These are phyloP conservation scores for Grus americana DNA, from an alignment of 2,113 vertebrate genomes.

Conservation along the genomic window DNA sequence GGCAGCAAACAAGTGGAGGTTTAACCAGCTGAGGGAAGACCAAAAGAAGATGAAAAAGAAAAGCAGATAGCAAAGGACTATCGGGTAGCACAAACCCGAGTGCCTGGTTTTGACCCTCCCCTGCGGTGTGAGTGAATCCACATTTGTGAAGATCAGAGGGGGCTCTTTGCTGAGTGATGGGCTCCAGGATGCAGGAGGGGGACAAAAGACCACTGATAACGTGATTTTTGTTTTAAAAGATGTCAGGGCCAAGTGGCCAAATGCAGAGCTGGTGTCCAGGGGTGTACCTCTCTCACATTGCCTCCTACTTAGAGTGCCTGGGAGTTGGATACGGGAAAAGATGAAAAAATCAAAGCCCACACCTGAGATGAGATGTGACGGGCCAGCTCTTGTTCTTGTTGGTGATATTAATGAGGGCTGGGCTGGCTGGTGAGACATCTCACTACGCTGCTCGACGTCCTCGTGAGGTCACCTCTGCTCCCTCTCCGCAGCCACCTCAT, in stretches of 20 bases:
- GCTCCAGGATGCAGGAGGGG: background rate
- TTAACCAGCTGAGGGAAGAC: background rate
- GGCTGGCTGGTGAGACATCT: background rate
- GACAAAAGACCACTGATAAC: background rate
- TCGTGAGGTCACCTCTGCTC: background rate
- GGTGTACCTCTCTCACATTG: background rate
- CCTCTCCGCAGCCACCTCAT: background rate
- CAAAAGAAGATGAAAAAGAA: background rate
- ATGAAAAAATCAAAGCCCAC: background rate
- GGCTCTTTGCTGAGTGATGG: background rate
- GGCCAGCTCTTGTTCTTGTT: background rate
- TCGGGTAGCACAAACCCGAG: fast-evolving
- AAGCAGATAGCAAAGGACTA: background rate
- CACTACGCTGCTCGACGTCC: fast-evolving
- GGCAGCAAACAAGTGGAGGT: background rate
- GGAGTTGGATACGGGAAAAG: background rate
- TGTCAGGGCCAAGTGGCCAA: background rate
- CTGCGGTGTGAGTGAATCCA: background rate
- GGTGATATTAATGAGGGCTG: background rate
- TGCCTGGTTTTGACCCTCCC: background rate
- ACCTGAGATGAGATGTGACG: background rate
- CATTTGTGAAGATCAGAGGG: conserved; percentile 3
- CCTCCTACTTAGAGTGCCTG: background rate
- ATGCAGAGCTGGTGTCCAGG: background rate
- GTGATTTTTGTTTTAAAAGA: background rate